Base-by-base conservation (phyloP, 2,888 invertebrate genomes). In the Mythimna albipuncta region DNA sequence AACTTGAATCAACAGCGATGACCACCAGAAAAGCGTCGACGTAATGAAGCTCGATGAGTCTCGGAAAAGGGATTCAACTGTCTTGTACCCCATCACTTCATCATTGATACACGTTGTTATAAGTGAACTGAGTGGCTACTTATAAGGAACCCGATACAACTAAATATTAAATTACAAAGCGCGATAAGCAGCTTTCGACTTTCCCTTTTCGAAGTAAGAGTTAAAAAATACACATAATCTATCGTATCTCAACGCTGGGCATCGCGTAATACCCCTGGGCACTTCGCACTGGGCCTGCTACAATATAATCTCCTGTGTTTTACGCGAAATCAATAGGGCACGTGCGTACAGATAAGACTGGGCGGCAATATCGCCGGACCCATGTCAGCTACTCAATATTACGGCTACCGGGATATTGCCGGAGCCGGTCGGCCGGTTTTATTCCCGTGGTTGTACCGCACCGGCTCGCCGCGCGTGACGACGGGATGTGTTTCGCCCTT, bases 311-410 rank as follows among this genome's bases (percentile, higher is more conserved):
- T 82, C 82, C 79, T 57, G 70, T 82, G 85, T 87, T 86, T 87
- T 87, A 87, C 84, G 85, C 75, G 74, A 79, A 86, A 86, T 90
- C 91, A 90, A 90, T 91, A 91, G 90, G 89, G 88, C 89, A 88
- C 86, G 84, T 83, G 86, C 82, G 82, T 84, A 77, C 68, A 88
- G 89, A 90, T 88, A 88, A 84, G 77, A 67, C 81, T 54, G 84
- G 86, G 81, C 84, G 72, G 83, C 87, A 91, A 91, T 90, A 91
- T 89, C 83, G 84, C 84, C 85, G 85, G 89, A 92, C 92, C 92
- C 92, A 88, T 90, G 92, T 92, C 92, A 88, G 86, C 85, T 88
- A 67, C 75, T 67, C 79, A 69, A 79, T 82, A 74, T 81, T 82
- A 80, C 71, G 64, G 81, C 52, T 58, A 19, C 75, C 47, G 62